Evolutionary conservation across 2,888 invertebrate species (phyloP), one percentile per base, ranked within the genome.

Genomic region (Drosophila mercatorum): DNA sequence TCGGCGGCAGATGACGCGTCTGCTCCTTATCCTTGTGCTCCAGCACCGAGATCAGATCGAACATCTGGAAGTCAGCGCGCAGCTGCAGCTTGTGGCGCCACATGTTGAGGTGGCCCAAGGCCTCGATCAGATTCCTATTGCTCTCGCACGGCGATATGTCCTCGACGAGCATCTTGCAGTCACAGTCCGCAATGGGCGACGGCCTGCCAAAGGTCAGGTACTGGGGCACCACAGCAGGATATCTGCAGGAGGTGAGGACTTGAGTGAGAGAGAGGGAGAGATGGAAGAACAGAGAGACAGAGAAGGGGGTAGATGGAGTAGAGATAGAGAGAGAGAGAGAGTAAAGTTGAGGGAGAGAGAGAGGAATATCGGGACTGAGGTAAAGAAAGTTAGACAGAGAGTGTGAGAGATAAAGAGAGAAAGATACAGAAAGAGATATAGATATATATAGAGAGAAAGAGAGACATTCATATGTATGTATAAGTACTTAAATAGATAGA

Each of bases 151-250:
- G 75, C 5, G 78, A 46, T 2, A 79, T 80, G 36, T 82, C 81
- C 57, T 83, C 83, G 8, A 92, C 60, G 0, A 92, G 41, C 47
- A 81, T 78, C 14, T 86, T 85, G 12, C 80, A 70, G 38, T 90
- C 75, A 14, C 81, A 83, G 34, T 74, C 58, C 14, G 8, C 22
- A 0, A 0, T 0, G 7, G 75, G 62, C 5, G 69, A 34, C 0
- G 70, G 22, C 4, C 46, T 51, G 1, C 92, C 92, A 40, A 81
- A 83, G 10, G 65, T 75, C 52, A 68, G 75, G 7, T 81, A 56
- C 0, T 63, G 49, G 1, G 81, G 71, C 43, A 82, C 59, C 8
- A 43, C 26, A 31, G 61, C 73, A 1, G 81, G 79, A 40, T 89
- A 86, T 34, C 92, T 83, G 40, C 5, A 26, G 0, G 8, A 36